These are phyloP conservation scores for Chrysina gloriosa DNA, from an alignment of 2,888 invertebrate species.

Conservation along the genomic window DNA sequence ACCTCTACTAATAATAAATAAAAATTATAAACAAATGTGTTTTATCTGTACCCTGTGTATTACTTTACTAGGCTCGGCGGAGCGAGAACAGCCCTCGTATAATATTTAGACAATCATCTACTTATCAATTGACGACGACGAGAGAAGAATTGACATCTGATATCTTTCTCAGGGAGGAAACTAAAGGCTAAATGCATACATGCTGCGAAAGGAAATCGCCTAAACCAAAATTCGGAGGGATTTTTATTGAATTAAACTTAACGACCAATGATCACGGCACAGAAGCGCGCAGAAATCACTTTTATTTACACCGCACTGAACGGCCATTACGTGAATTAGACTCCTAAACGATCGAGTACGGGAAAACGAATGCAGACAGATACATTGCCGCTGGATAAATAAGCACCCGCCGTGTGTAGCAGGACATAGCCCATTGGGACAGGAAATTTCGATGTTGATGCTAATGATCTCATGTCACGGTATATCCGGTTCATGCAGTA, in stretches of 20 bases:
- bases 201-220: no score
- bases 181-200: no score
- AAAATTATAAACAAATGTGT: no score
- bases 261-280: background rate
- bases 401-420: conserved; percentile 53
- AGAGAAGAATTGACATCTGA: no score
- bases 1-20: no score
- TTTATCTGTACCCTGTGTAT: no score
- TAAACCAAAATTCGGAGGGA: no score
- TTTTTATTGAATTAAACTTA: conserved; percentile 1
- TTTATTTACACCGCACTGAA: conserved; percentile 7
- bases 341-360: conserved; percentile 17
- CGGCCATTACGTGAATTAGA: background rate
- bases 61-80: no score
- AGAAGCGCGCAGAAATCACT: background rate
- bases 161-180: no score
- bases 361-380: conserved; percentile 15
- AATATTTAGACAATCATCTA: no score
- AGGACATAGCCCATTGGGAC: conserved; percentile 63
- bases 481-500: conserved; percentile 56
- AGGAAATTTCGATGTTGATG: conserved; percentile 63
- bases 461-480: conserved; percentile 61
- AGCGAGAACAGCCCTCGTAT: no score
- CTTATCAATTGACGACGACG: no score
- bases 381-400: conserved; percentile 39